Evolutionary conservation across 1,140 invertebrate species (phyloP).

Genomic region (Pseudomyrmex dendroicus): DNA sequence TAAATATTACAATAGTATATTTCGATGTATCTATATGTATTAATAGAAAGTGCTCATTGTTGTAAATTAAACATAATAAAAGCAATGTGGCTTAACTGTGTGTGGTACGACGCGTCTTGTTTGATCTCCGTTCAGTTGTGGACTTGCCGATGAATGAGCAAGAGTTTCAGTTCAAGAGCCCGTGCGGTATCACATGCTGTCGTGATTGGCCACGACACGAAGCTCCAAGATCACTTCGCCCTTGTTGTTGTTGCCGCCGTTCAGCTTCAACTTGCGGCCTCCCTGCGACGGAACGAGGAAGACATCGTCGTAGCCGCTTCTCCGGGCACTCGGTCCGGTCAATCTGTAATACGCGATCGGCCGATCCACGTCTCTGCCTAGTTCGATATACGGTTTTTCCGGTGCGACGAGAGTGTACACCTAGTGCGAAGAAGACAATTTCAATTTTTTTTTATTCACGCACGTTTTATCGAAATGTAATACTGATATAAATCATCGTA

Average conservation of each 20-base stretch:
- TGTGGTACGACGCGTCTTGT: not conserved
- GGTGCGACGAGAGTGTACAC: slow-evolving; percentile 63
- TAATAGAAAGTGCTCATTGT: slow-evolving; percentile 68
- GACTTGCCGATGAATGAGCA: not conserved
- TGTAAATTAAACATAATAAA: slow-evolving; percentile 78
- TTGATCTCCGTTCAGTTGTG: slow-evolving; percentile 3
- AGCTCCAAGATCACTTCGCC: slow-evolving; percentile 81
- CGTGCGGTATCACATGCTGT: slow-evolving; percentile 43
- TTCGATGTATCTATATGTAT: slow-evolving; percentile 75
- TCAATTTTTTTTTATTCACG: not conserved
- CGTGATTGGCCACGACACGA: slow-evolving; percentile 80
- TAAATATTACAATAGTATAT: slow-evolving; percentile 73
- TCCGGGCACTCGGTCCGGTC: slow-evolving; percentile 70
- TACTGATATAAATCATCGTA: no score
- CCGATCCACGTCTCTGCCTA: slow-evolving; percentile 69
- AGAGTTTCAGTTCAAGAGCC: not conserved
- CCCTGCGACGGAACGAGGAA: slow-evolving; percentile 71
- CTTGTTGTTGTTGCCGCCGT: slow-evolving; percentile 74
- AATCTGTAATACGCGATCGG: slow-evolving; percentile 74
- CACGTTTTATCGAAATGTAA: no score
- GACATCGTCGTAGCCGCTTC: slow-evolving; percentile 67
- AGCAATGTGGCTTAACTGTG: slow-evolving; percentile 60
- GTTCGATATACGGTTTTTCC: slow-evolving; percentile 70
- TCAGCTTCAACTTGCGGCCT: slow-evolving; percentile 76
- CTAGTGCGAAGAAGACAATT: slow-evolving; percentile 36